Conservation (phyloP, 2,113 vertebrate genomes). For the Ellobius talpinus region DNA sequence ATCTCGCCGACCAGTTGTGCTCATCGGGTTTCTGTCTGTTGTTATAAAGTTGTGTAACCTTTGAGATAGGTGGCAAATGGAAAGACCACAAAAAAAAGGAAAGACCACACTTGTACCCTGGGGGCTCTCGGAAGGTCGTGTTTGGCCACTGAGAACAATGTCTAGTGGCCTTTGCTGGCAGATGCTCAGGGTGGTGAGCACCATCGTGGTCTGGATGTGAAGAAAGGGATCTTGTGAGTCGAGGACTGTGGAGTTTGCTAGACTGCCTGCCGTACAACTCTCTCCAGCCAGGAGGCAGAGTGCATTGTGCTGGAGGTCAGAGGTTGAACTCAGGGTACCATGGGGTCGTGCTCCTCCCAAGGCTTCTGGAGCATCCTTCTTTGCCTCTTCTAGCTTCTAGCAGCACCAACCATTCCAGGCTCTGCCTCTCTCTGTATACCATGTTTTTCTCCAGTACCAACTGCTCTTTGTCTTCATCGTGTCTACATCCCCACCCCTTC, state of each 20-base stretch:
- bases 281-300: neutral
- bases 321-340: neutral
- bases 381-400: neutral
- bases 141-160: neutral
- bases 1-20: neutral
- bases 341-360: too few species aligned
- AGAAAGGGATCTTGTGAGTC: neutral
- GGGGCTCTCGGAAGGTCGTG: neutral
- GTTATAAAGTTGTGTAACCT: constrained; percentile 7
- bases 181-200: neutral
- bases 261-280: neutral
- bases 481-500: neutral
- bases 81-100: neutral
- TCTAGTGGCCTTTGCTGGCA: neutral
- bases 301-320: neutral
- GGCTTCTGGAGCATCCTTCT: neutral
- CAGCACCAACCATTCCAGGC: neutral
- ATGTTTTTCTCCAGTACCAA: neutral
- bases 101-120: neutral
- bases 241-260: neutral
- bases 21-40: neutral
- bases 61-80: neutral
- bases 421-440: neutral
- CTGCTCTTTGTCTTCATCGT: neutral
- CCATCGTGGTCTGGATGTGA: neutral